Base-by-base conservation (phyloP, 1,140 invertebrate species). In the Caerostris darwini region DNA sequence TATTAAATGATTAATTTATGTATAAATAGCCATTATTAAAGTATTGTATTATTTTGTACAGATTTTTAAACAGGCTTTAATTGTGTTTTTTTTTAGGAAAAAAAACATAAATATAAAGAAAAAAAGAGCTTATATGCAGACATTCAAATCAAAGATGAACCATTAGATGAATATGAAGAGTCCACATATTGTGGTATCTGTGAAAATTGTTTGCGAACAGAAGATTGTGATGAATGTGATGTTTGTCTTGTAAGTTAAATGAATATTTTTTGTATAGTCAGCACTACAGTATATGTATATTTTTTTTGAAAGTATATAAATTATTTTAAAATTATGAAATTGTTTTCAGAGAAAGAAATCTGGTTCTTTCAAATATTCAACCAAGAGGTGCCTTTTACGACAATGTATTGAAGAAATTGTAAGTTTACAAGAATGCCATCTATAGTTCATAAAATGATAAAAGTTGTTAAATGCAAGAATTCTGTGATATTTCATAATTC, bases 201-300 rank as follows among this genome's bases (percentile, higher is more conserved):
- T 93, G 90, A 90, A 87, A 89, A 89, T 17, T 94, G 94, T 77
- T 85, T 94, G 10, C 88, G 90, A 61, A 93, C 69, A 17, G 94
- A 94, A 85, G 94, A 94, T 94, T 94, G 94, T 85, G 91, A 90
- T 17, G 91, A 94, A 85, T 94, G 94, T 59, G 86, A 89, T 14
- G 59, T 82, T 89, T 94, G 94, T 90, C 34, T 90, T 71, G 94
- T 94, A 92, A 77, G 90, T 92, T 7, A 17, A 3, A 17, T 61
- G 4, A 53, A n/a, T 64, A 34, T 59, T 85, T 86, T 69, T 56
- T 85, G n/a, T 58, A 8, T 7, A 7, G 53, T 3, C 5, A 81
- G 8, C 4, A 81, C 3, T 10, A 85, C n/a, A 54, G n/a, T 34
- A 57, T 19, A 57, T 57, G 5, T 19, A 57, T 19, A 82, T 53